Base-by-base conservation (phyloP, 2,888 invertebrate genomes). In the Eutolmus rufibarbis region DNA sequence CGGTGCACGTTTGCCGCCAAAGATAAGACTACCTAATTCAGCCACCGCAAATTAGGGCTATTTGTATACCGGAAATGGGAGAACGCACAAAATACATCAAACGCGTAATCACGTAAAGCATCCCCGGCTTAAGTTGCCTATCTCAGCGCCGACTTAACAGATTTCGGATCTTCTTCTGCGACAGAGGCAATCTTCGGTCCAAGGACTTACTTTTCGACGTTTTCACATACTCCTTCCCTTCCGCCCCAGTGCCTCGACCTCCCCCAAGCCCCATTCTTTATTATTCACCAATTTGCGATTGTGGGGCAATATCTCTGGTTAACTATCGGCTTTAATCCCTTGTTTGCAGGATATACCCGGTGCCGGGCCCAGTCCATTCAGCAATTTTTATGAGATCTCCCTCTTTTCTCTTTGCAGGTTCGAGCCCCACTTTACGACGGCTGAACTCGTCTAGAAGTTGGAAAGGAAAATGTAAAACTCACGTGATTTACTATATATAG, bases 391-490 rank as follows among this genome's bases (percentile, higher is more conserved):
- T 79, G 79, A 77, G 23, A 34, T 57, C 23, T 87, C 28, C 57
- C 34, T 57, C 77, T 86, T 88, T 78, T 87, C 86, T 66, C 86
- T 43, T 88, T 85, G 1, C 46, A 85, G 85, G 74, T 43, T 74
- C 31, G 57, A 46, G 28, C 31, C 66, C 8, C 74, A 51, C 78
- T 88, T 88, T 66, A 43, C 85, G 84, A 40, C 74, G 81, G 86
- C 87, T 86, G 81, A 86, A 86, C 86, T 81, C 66, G 66, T 81
- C 87, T 86, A 37, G 51, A 81, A 23, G 16, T 74, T 40, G 82
- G 78, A 85, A 46, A 66, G 51, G 74, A 88, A 81, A 87, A 88
- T 88, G 88, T 88, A 87, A 88, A 78, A 87, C 74, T 74, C 57
- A 87, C 88, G 84, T 86, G 76, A 78, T 84, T 74, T 81, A 77